These are phyloP conservation scores for Acronicta leporina DNA, from an alignment of 2,888 invertebrate genomes.

Conservation along the genomic window DNA sequence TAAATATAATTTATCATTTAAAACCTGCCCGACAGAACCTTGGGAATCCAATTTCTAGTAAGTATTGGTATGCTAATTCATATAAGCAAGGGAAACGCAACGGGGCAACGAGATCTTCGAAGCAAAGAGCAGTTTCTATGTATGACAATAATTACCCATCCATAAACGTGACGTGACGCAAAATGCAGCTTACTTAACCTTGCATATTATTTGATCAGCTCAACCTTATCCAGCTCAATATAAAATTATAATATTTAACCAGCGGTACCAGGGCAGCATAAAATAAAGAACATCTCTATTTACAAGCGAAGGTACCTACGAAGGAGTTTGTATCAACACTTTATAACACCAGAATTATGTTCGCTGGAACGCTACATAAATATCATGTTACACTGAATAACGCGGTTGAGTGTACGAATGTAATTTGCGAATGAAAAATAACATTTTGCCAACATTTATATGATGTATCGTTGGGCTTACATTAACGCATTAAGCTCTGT, in stretches of 20 bases:
- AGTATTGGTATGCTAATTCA: no score
- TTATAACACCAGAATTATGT: constrained; percentile 66
- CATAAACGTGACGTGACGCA: no score
- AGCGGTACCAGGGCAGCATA: constrained; percentile 7
- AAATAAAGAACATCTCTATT: constrained; percentile 29
- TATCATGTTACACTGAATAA: constrained; percentile 54
- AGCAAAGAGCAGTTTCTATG: no score
- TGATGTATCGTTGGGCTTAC: constrained; percentile 43
- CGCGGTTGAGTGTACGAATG: constrained; percentile 68
- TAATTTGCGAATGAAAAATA: constrained; percentile 79
- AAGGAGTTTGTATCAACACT: constrained; percentile 52
- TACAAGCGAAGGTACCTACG: constrained; percentile 39
- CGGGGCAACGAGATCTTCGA: no score
- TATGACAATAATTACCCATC: no score
- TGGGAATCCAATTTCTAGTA: no score
- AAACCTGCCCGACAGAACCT: no score
- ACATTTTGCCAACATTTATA: constrained; percentile 58
- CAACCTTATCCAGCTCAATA: background rate
- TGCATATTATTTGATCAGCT: no score
- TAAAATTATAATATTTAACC: background rate
- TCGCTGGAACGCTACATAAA: constrained; percentile 69
- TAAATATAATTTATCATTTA: no score
- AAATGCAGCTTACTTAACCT: no score
- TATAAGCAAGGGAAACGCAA: no score
- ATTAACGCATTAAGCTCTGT: constrained; percentile 21